These are phyloP conservation scores for Lasioglossum malachurum DNA, from an alignment of 2,888 invertebrate species.

Conservation along the genomic window DNA sequence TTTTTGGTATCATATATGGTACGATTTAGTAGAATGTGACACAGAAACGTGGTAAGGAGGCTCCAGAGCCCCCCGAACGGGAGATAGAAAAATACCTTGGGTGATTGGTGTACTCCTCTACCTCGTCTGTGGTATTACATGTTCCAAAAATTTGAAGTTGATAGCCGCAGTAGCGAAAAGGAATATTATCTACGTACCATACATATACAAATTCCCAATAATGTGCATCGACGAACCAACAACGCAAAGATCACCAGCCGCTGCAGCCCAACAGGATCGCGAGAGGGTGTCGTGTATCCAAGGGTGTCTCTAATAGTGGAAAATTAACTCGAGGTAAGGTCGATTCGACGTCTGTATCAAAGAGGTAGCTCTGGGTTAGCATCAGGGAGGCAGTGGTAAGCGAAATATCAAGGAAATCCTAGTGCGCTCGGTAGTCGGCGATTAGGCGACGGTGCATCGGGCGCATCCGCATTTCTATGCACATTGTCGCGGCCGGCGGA, in stretches of 20 bases:
- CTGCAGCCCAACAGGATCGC: neutral
- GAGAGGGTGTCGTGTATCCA: neutral
- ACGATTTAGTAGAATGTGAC: too few species aligned
- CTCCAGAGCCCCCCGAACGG: too few species aligned
- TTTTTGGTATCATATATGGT: too few species aligned
- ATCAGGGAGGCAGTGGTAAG: neutral
- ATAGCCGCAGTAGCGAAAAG: too few species aligned
- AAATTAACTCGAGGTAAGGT: conserved; percentile 12
- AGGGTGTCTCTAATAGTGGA: neutral
- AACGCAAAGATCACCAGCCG: neutral
- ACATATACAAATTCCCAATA: neutral
- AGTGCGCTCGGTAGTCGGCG: conserved; percentile 19
- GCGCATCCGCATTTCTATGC: conserved; percentile 60
- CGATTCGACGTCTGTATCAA: neutral
- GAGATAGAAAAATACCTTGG: too few species aligned
- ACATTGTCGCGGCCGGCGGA: conserved; percentile 61
- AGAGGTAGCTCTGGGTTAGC: neutral
- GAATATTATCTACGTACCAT: too few species aligned
- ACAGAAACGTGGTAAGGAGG: too few species aligned
- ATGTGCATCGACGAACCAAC: neutral
- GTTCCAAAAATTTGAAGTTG: too few species aligned
- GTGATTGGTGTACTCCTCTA: too few species aligned
- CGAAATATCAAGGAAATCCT: conserved; percentile 43
- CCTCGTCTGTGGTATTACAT: too few species aligned
- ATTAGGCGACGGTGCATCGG: conserved; percentile 55